These are phyloP conservation scores for Telmatochromis brachygnathus DNA, from an alignment of 2,113 vertebrate genomes.

Conservation along the genomic window DNA sequence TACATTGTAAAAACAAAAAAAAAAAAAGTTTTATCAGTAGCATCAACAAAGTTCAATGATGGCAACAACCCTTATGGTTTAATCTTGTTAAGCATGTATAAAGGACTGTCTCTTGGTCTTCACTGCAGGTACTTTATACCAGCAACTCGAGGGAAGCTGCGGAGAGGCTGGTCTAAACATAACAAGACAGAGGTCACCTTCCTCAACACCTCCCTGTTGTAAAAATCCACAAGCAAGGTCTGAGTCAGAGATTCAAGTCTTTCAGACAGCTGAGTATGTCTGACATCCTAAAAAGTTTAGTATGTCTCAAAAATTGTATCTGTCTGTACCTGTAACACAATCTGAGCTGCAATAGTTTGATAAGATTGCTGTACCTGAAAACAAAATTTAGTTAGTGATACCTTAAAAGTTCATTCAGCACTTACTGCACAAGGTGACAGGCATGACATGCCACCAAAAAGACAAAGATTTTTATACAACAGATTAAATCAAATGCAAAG, in stretches of 20 bases:
- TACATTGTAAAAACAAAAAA: fast-evolving
- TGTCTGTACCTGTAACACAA: fast-evolving
- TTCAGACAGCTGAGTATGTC: background rate
- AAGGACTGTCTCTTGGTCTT: background rate
- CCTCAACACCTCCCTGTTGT: background rate
- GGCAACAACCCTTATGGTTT: background rate
- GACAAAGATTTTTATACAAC: fast-evolving
- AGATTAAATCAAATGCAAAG: background rate
- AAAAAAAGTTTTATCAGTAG: background rate
- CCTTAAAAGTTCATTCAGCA: fast-evolving
- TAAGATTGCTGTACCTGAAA: background rate
- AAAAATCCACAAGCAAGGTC: background rate
- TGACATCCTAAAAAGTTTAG: background rate
- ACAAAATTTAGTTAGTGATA: background rate
- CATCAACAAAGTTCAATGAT: background rate
- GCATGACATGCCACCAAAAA: background rate
- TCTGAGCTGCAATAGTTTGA: fast-evolving
- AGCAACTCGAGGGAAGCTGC: background rate
- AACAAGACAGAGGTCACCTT: background rate
- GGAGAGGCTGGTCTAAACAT: fast-evolving
- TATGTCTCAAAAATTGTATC: background rate
- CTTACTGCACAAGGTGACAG: background rate
- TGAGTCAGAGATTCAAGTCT: background rate
- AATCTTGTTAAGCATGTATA: background rate
- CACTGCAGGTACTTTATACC: background rate